Evolutionary conservation across 2,888 invertebrate genomes (phyloP).

Genomic region (Linhomoeus sp.): DNA sequence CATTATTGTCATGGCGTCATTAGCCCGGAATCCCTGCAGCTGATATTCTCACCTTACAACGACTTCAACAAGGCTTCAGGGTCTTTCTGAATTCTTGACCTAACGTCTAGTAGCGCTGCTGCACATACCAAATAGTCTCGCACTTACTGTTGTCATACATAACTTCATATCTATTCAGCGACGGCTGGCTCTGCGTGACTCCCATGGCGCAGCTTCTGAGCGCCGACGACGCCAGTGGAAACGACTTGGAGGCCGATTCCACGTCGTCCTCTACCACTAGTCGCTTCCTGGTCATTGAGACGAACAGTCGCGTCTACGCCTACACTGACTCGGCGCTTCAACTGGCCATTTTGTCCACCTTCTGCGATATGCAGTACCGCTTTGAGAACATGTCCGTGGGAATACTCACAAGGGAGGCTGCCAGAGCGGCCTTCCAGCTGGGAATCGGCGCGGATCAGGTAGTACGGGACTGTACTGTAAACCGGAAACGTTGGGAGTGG

Average conservation of each 20-base stretch:
- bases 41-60: no score
- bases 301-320: conserved; percentile 83
- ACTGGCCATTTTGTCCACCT: conserved; percentile 72
- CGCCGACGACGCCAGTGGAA: neutral
- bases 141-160: no score
- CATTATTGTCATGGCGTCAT: no score
- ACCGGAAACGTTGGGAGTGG: no score
- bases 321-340: conserved; percentile 65
- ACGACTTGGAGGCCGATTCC: no score
- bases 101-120: no score
- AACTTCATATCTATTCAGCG: no score
- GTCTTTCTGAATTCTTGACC: no score
- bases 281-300: conserved; percentile 71
- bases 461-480: no score
- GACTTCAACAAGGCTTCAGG: no score
- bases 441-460: conserved; percentile 11
- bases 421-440: conserved; percentile 52
- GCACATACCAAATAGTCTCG: no score
- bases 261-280: conserved; percentile 11
- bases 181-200: conserved; percentile 12
- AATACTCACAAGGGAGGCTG: conserved; percentile 75
- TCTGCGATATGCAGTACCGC: conserved; percentile 75
- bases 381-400: conserved; percentile 90
- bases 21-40: no score
- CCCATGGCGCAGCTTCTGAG: neutral